These are phyloP conservation scores for Tridacna gigas DNA, from an alignment of 2,888 invertebrate genomes.

Conservation along the genomic window DNA sequence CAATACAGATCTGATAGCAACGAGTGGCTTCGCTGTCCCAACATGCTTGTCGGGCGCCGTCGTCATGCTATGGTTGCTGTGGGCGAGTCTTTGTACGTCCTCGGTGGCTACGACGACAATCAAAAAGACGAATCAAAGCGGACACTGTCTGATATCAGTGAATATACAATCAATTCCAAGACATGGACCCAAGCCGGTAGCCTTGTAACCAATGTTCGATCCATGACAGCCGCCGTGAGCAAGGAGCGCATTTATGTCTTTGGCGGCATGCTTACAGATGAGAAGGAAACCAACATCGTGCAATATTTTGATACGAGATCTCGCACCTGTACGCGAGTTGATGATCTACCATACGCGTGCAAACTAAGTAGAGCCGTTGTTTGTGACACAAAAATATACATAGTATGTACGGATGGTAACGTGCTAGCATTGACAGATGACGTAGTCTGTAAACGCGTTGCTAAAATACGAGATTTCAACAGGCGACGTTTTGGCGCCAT, in stretches of 20 bases:
- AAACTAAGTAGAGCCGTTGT: constrained; percentile 71
- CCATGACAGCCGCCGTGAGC: constrained; percentile 71
- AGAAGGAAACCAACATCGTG: constrained; percentile 71
- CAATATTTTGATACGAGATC: constrained; percentile 73
- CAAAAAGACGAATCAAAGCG: constrained; percentile 67
- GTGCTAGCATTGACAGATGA: constrained; percentile 67
- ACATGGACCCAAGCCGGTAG: constrained; percentile 66
- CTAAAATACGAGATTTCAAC: constrained; percentile 68
- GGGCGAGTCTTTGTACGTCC: constrained; percentile 70
- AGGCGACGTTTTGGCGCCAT: constrained; percentile 70
- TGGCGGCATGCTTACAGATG: constrained; percentile 70
- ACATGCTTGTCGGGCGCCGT: constrained; percentile 69
- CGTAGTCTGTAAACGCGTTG: constrained; percentile 57
- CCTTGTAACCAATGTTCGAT: constrained; percentile 65
- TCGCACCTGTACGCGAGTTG: constrained; percentile 62
- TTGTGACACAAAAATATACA: constrained; percentile 69
- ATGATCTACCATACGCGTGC: constrained; percentile 68
- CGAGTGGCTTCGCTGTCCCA: constrained; percentile 71
- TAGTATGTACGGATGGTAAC: constrained; percentile 74
- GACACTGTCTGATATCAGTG: constrained; percentile 68
- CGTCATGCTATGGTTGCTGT: constrained; percentile 75
- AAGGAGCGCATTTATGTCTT: constrained; percentile 74
- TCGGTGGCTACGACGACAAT: constrained; percentile 76
- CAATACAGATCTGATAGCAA: constrained; percentile 71
- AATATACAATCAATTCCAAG: constrained; percentile 69